Base-by-base conservation (phyloP, 2,888 invertebrate species). In the Melanophora roralis region DNA sequence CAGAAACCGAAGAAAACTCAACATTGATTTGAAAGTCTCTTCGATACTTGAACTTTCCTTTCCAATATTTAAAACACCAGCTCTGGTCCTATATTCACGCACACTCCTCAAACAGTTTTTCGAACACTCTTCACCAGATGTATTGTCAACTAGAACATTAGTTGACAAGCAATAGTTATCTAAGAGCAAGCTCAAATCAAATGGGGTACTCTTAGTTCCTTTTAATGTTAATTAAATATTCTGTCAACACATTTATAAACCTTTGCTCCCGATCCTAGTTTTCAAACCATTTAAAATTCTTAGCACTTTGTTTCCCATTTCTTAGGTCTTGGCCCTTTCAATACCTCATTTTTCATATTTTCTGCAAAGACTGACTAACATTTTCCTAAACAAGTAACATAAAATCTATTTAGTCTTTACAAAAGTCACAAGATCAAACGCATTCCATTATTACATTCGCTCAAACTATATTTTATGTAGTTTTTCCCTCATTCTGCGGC, bases 391-490 rank as follows among this genome's bases (percentile, higher is more conserved):
- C 40, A 43, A 23, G n/a, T 34, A 57, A 51, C 64, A 51, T 21
- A 57, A 57, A 65, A 60, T 65, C 59, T 60, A 67, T 67, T 67
- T 67, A 67, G 43, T 67, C 62, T 76, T 76, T 62, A 45, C 55
- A 62, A 76, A 62, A 69, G 69, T 69, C 69, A 76, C 45, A 76
- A 76, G 76, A 76, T 76, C 76, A 76, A 76, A 76, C 69, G 76
- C 76, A 76, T 76, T 76, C 69, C 69, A 64, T 69, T 64, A 76
- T 64, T 69, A 76, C 59, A 43, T 67, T 67, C 23, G 45, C 67
- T 72, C 53, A 55, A 55, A 27, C 36, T 12, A 14, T 19, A 9
- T 23, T 21, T 36, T 49, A n/a, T 16, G 34, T 14, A 53, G 6
- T 43, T 43, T 1, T 59, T 23, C 5, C 6, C 9, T 32, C 9